Evolutionary conservation across 2,888 invertebrate genomes (phyloP), one percentile per base, ranked within the genome.

Genomic region (Drosophila mimica): DNA sequence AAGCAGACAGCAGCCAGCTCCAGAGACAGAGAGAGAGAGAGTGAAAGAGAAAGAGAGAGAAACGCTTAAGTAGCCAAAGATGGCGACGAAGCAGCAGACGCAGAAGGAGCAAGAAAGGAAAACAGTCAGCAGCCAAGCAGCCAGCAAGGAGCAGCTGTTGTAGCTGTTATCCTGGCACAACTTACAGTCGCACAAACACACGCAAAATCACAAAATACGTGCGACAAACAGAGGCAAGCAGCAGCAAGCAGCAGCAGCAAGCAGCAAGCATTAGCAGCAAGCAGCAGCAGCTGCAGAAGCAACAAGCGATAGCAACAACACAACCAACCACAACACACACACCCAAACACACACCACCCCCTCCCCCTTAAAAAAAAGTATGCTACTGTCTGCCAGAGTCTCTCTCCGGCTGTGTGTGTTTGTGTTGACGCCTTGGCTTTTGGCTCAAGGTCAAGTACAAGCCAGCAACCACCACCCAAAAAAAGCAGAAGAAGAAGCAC

Each of bases 401-500:
- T 63, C 36, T 51, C 57, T 33, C 56, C 20, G 2, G 36, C 36
- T 53, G 36, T 28, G 31, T 53, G 46, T 82, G 59, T 67, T 34
- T 64, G 68, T 71, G 66, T 61, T 77, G 81, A 59, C 78, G 79
- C 73, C 81, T 81, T 64, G 81, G 72, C 82, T 80, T 74, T 76
- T 70, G 33, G 87, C 86, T 86, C 86, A 86, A 86, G 90, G 91
- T 88, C 90, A 90, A 90, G 89, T 80, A 74, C 83, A 82, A 87
- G 85, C 82, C 71, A 83, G 56, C 17, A 86, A 68, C 73, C 76
- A 71, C 76, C 68, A 56, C 68, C 48, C 46, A 64, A 65, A 61
- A 60, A 56, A 58, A 74, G 57, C 40, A 53, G 48, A 33, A 36
- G 38, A 52, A 59, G 49, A 57, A 46, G 46, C 4, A 20, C 15